Conservation (phyloP, 2,888 invertebrate species). For the Proisotoma minuta region DNA sequence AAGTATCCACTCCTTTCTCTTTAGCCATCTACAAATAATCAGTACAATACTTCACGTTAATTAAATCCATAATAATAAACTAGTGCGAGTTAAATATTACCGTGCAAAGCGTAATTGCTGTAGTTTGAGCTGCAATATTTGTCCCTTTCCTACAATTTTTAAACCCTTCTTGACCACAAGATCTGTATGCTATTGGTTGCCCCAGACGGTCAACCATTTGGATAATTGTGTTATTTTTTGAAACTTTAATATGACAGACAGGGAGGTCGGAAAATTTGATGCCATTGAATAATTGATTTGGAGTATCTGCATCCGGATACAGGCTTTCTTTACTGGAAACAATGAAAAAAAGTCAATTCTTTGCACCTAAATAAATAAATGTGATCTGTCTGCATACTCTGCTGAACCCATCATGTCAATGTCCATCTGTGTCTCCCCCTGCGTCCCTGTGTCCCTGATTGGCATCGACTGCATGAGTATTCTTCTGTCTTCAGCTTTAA, state of each 20-base stretch:
- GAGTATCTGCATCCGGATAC: conserved; percentile 71
- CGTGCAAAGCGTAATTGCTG: conserved; percentile 71
- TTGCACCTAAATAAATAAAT: not conserved
- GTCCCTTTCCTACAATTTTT: conserved; percentile 93
- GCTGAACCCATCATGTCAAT: conserved; percentile 61
- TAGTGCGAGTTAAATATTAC: conserved; percentile 56
- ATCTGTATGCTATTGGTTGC: conserved; percentile 52
- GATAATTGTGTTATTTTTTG: conserved; percentile 84
- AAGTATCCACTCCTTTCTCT: conserved; percentile 66
- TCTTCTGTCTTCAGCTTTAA: conserved; percentile 50
- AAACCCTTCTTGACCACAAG: conserved; percentile 88
- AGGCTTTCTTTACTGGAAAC: conserved; percentile 61
- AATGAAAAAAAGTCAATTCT: not conserved
- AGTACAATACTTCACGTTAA: not conserved
- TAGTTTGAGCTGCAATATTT: conserved; percentile 92
- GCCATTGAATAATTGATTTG: conserved; percentile 68
- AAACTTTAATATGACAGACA: conserved; percentile 73
- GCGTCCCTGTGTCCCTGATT: conserved; percentile 67
- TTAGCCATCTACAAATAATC: conserved; percentile 60
- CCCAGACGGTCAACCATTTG: conserved; percentile 68
- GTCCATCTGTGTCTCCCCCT: conserved; percentile 67
- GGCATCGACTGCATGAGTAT: conserved; percentile 50
- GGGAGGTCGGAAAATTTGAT: conserved; percentile 73
- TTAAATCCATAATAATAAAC: conserved; percentile 1
- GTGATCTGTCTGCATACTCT: not conserved